A percentile compares a stretch with the other conserved stretches of the same genome.
These are phyloP conservation scores for Protophormia terraenovae DNA, from an alignment of 2,888 invertebrate species.

Conservation along the genomic window DNA sequence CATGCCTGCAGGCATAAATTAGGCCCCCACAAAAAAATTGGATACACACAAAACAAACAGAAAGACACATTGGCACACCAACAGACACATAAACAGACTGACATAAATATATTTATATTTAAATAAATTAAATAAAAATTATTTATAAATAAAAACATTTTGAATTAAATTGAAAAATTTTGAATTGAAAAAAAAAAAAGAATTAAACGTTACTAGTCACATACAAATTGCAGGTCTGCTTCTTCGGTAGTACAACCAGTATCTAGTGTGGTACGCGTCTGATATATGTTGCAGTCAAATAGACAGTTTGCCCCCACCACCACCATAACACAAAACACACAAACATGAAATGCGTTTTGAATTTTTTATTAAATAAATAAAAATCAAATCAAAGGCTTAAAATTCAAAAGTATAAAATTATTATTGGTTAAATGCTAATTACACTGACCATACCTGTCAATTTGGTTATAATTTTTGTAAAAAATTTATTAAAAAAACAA, in stretches of 20 bases:
- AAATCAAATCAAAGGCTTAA: conserved; percentile 1
- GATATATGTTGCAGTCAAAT: conserved; percentile 1
- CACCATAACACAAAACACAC: neutral
- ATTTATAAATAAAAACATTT: conserved; percentile 36
- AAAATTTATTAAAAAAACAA: conserved; percentile 7
- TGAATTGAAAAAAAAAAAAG: neutral
- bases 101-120: conserved; percentile 16
- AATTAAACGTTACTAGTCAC: conserved; percentile 10
- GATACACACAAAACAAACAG: neutral
- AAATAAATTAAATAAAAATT: conserved; percentile 31
- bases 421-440: conserved; percentile 55
- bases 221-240: conserved; percentile 21
- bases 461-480: conserved; percentile 15
- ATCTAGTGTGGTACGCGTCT: neutral
- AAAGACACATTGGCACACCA: neutral
- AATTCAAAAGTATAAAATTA: conserved; percentile 3
- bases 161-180: neutral
- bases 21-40: conserved; percentile 60
- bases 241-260: conserved; percentile 13
- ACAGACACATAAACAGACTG: neutral
- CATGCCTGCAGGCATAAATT: conserved; percentile 66
- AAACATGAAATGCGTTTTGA: conserved; percentile 48
- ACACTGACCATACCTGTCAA: conserved; percentile 57
- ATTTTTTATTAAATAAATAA: conserved; percentile 16
- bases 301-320: too few relatives aligned